Base-by-base conservation (phyloP, 2,888 invertebrate genomes). In the Tiliacea citrago region DNA sequence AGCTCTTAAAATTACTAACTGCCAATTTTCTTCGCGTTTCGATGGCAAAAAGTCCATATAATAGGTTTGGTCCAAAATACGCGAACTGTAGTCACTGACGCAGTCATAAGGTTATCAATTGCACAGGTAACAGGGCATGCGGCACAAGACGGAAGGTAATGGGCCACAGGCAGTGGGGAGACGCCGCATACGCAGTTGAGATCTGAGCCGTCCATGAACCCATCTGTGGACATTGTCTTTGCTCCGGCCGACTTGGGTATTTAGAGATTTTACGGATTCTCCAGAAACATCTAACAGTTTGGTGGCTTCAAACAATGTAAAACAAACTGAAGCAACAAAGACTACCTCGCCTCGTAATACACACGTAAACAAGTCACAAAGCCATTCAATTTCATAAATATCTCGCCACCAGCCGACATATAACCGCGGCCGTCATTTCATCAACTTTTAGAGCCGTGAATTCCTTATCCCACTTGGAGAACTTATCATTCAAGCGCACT, bases 401-500 rank as follows among this genome's bases (percentile, higher is more conserved):
- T 82, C 49, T 72, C 39, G 61, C 67, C 57, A 77, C 73, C 85
- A 80, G 68, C 72, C 42, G 45, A 65, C 73, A 67, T 61, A 77
- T 72, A 55, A 67, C 76, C 68, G 77, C 71, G 77, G 86, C 86
- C 81, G 86, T 88, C 91, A 91, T 92, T 92, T 91, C 91, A 91
- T 93, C 92, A 91, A 91, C 88, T 92, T 91, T 90, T 84, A 90
- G 89, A 90, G 89, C 88, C 84, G 86, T 87, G 88, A 91, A 91
- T 88, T 91, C 89, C 76, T 89, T 86, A 92, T 92, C 91, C 90
- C 88, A 91, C 91, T 94, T 90, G 86, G 88, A 89, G 92, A 94
- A 94, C 92, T 94, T 94, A 94, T 94, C 93, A 94, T 94, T 94
- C 92, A 92, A 93, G 93, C 90, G 90, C 91, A 92, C 93, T 93